Percentiles rank a stretch among this genome's conserved stretches.
phyloP scores from a whole-genome alignment of 1,140 invertebrate species.

The Cephus cinctus region DNA sequence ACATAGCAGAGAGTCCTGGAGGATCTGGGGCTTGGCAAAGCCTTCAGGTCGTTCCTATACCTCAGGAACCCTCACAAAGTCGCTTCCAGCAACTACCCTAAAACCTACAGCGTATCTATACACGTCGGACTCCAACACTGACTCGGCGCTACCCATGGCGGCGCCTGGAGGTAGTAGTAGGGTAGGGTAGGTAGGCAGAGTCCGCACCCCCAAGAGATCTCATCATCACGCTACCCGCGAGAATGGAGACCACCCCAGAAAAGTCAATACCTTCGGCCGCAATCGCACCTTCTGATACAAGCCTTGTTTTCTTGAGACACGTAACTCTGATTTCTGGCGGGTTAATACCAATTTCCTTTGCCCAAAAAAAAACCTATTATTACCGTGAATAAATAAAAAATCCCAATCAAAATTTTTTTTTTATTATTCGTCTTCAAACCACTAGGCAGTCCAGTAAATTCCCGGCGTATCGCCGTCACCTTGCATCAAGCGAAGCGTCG shows the following conservation, averaged over 20 bases:
- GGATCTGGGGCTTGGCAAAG: conserved; percentile 22
- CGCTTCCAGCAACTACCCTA: neutral
- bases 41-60: neutral
- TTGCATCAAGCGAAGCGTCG: conserved; percentile 39
- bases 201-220: conserved; percentile 23
- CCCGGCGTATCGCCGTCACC: conserved; percentile 33
- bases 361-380: no score
- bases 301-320: no score
- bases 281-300: no score
- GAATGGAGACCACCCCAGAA: conserved; percentile 22
- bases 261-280: conserved; percentile 30
- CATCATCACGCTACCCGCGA: conserved; percentile 26
- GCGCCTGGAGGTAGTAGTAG: neutral
- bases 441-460: conserved; percentile 21
- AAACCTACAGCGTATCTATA: neutral
- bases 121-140: neutral
- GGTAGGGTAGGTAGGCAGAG: conserved; percentile 20
- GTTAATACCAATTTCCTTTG: no score
- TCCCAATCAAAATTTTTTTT: no score
- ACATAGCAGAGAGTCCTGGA: conserved; percentile 5
- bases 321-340: no score
- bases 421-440: conserved; percentile 24
- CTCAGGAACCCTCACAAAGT: neutral
- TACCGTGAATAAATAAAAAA: no score
- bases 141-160: conserved; percentile 9